Evolutionary conservation across 2,797 vertebrate species (phyloP), one percentile per base, ranked within the genome.

Genomic region (Tragelaphus eurycerus): DNA sequence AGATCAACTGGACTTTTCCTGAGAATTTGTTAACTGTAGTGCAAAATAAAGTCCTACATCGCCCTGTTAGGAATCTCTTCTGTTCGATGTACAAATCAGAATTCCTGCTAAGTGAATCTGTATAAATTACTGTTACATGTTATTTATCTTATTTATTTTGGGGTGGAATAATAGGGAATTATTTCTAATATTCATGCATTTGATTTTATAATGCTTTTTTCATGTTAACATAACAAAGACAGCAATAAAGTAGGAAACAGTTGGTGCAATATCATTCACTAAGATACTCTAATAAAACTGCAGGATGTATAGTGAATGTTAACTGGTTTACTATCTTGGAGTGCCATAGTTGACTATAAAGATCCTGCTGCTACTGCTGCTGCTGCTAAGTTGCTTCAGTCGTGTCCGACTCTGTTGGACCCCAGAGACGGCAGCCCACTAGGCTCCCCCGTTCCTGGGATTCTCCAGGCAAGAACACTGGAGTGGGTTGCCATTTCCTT

Each of bases 171-270:
- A 89, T 82, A 78, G 54, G 2, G 25, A 84, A 48, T 96, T 64
- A 95, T 79, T 95, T 96, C 57, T 93, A 93, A 60, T 87, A 15
- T 17, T 59, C 59, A 54, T 87, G 57, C 9, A 71, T 92, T 95
- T 91, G 67, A 92, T 89, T 76, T 85, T 62, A 71, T 43, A 86
- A 52, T 86, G 62, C 9, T 67, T 82, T 90, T 60, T 71, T 64
- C 23, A 84, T 74, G 15, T 31, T 84, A 62, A 87, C 3, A 4
- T 74, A 60, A 14, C 29, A 97, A 96, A 86, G 60, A 67, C 2
- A 96, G 11, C 9, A 79, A 17, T 50, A 38, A 89, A 93, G 31
- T 92, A 15, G 14, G 25, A 71, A 89, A 95, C 29, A 27, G 17
- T 82, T 50, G 55, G 29, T 78, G 92, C 87, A 25, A 1, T 3